Evolutionary conservation across 2,797 vertebrate species (phyloP).

Genomic region (Sorex maritimensis): DNA sequence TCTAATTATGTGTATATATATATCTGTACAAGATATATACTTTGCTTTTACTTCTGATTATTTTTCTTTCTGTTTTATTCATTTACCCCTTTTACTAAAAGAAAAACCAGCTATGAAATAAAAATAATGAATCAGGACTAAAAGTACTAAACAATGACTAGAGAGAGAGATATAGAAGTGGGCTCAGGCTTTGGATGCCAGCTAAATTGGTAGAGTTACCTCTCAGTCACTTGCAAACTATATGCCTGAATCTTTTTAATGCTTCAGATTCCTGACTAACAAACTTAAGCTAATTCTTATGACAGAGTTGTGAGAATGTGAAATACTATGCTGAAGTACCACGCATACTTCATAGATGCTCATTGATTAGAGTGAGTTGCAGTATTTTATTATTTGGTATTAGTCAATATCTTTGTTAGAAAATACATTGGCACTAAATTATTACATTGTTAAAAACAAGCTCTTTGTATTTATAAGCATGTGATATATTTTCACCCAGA

Average conservation of each 20-base stretch:
- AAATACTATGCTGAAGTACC: neutral
- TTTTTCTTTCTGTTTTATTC: constrained; percentile 15
- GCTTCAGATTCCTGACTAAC: constrained; percentile 3
- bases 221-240: neutral
- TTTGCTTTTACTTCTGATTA: constrained; percentile 16
- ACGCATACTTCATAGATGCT: neutral
- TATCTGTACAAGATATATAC: neutral
- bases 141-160: neutral
- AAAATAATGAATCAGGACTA: constrained; percentile 25
- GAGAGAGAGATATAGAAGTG: neutral
- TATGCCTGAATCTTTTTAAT: constrained; percentile 44
- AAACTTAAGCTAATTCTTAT: neutral
- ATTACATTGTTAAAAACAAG: neutral
- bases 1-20: no score
- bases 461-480: neutral
- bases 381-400: neutral
- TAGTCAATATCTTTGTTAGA: neutral
- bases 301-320: neutral
- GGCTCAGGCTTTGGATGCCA: constrained; percentile 42
- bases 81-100: constrained; percentile 20
- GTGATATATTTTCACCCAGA: neutral
- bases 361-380: no score
- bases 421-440: neutral
- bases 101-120: neutral
- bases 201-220: constrained; percentile 28